phyloP scores from a whole-genome alignment of 2,888 invertebrate species.

The Entomobrya proxima region DNA sequence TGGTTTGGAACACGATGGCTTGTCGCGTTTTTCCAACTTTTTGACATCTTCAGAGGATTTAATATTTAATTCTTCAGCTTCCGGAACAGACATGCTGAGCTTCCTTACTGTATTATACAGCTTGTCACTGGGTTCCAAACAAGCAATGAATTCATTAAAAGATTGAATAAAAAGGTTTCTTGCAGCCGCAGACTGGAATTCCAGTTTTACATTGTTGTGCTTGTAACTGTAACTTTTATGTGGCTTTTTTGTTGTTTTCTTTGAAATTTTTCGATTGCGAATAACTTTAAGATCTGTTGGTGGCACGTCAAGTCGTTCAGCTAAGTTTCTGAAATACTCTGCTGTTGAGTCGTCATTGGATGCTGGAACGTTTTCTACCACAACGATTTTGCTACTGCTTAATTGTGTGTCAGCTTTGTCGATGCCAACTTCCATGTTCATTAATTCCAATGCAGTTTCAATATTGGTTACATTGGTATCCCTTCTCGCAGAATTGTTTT shows the following conservation, averaged over 20 bases:
- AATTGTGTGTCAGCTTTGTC: background rate
- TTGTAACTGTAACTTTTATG: too few relatives aligned
- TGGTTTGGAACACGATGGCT: background rate
- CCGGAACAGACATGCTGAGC: constrained; percentile 44
- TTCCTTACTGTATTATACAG: constrained; percentile 14
- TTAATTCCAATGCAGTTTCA: background rate
- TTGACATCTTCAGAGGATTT: background rate
- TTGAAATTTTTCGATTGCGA: constrained; percentile 37
- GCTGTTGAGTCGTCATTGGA: background rate
- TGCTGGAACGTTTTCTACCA: constrained; percentile 24
- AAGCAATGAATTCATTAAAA: constrained; percentile 16
- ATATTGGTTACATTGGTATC: background rate
- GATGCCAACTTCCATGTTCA: background rate
- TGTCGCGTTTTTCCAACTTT: background rate
- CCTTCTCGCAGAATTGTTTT: background rate
- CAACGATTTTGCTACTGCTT: background rate
- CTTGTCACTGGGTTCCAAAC: constrained; percentile 29
- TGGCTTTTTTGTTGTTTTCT: background rate
- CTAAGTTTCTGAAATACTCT: constrained; percentile 53
- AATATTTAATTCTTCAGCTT: background rate
- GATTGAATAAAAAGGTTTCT: constrained; percentile 50
- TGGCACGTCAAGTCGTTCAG: constrained; percentile 50
- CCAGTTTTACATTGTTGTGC: constrained; percentile 37
- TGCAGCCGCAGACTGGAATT: constrained; percentile 26
- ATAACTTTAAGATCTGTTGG: constrained; percentile 57